Percentiles rank a stretch among this genome's conserved stretches.
phyloP scores from a whole-genome alignment of 2,113 vertebrate genomes.

The Alligator mississippiensis region DNA sequence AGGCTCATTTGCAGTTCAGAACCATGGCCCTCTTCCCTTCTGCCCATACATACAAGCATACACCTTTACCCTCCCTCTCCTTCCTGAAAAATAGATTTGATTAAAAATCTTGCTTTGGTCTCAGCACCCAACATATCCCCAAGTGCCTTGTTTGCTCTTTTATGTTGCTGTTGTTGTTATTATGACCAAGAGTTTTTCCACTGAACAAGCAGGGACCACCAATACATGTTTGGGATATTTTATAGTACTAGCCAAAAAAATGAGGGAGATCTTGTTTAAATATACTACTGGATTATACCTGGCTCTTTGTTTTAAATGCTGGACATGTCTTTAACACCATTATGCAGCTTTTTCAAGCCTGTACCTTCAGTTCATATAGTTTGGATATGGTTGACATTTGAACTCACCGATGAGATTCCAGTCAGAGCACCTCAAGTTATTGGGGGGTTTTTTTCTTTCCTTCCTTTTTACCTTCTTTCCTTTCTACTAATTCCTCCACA shows the following conservation, averaged over 20 bases:
- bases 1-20: not conserved
- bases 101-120: not conserved
- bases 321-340: not conserved
- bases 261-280: not conserved
- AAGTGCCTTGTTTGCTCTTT: not conserved
- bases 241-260: not conserved
- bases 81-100: not conserved
- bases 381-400: not conserved
- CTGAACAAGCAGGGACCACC: not conserved
- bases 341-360: not conserved
- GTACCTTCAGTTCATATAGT: not conserved
- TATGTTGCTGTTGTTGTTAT: not conserved
- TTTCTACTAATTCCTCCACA: not conserved
- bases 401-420: not conserved
- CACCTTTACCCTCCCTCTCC: not conserved
- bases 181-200: fast-evolving
- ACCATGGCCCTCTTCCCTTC: not conserved
- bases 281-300: not conserved
- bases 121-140: not conserved
- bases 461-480: not conserved
- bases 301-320: not conserved
- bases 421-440: not conserved
- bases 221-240: not conserved
- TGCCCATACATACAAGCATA: not conserved
- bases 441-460: not conserved